Evolutionary conservation across 2,888 invertebrate species (phyloP), one percentile per base, ranked within the genome.

Genomic region (Kuschelorhynchus macadamiae): DNA sequence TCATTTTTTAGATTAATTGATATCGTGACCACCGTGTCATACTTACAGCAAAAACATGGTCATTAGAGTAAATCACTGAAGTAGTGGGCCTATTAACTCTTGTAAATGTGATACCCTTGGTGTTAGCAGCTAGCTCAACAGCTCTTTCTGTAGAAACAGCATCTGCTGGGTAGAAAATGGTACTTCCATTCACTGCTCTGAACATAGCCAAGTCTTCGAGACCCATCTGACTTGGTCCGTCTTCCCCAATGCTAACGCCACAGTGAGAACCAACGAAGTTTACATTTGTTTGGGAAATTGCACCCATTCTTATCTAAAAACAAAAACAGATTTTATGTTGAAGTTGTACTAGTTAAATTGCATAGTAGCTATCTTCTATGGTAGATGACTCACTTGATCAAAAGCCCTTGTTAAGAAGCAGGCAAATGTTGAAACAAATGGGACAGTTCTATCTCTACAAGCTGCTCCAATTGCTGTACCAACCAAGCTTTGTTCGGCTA

Each of bases 221-320:
- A 2, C 96, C 99, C 99, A 99, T 99, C 86, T 99, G 99, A 62
- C 96, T 96, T 14, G 99, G 98, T 0, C 98, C 98, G 85, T 98
- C 98, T 85, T 98, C 98, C 30, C 98, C 99, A 85, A 99, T 99
- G 79, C 96, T 96, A 17, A 98, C 93, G 42, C 99, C 99, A 84
- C 96, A 97, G 85, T 99, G 99, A 0, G 98, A 98, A 0, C 98
- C 98, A 67, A 88, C 95, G 83, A 97, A 95, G 85, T 98, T 99
- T 16, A 96, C 93, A 84, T 99, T 98, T 18, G 96, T 94, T 87
- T 97, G 97, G 33, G 98, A 98, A 82, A 99, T 97, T 52, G 98
- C 99, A 16, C 96, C 99, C 98, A 99, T 99, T 71, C 99, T 93
- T 81, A 99, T 95, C 91, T 93, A 78, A 75, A 75, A 67, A 36